Evolutionary conservation across 2,797 vertebrate genomes (phyloP).

Genomic region (Chrysocyon brachyurus): DNA sequence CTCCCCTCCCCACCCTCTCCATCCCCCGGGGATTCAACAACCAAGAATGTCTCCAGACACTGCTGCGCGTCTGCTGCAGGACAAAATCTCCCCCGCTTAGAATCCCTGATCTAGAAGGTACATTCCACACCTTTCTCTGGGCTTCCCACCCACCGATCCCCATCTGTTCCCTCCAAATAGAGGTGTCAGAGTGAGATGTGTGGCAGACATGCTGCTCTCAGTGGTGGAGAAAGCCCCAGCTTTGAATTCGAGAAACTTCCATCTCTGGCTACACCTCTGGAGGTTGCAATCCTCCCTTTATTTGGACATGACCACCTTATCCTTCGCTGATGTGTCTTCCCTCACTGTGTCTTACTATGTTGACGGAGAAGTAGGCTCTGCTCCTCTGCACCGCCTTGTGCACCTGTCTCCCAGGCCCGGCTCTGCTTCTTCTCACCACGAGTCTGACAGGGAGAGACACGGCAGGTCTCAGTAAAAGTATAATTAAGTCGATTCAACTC

Average conservation of each 20-base stretch:
- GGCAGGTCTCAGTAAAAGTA: slow-evolving; percentile 19
- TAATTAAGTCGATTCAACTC: slow-evolving; percentile 65
- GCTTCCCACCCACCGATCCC: background rate
- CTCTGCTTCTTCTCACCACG: background rate
- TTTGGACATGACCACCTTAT: too few relatives aligned
- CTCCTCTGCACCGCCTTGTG: fast-evolving
- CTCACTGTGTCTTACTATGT: background rate
- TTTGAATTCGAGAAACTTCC: slow-evolving; percentile 26
- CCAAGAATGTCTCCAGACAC: background rate
- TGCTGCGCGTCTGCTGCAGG: background rate
- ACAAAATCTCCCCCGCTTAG: background rate
- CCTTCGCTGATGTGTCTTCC: too few relatives aligned
- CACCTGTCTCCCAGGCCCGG: background rate
- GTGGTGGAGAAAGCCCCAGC: background rate
- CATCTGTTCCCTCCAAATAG: background rate
- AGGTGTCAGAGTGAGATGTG: background rate
- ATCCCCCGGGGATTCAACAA: background rate
- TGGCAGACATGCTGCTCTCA: background rate
- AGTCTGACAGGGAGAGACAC: slow-evolving; percentile 27
- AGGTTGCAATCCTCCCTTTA: background rate
- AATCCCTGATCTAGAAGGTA: background rate
- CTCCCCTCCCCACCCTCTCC: background rate
- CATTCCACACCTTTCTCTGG: background rate
- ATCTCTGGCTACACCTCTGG: background rate
- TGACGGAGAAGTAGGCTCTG: too few relatives aligned